phyloP scores from a whole-genome alignment of 1,140 invertebrate genomes.

The Neocloeon triangulifer region DNA sequence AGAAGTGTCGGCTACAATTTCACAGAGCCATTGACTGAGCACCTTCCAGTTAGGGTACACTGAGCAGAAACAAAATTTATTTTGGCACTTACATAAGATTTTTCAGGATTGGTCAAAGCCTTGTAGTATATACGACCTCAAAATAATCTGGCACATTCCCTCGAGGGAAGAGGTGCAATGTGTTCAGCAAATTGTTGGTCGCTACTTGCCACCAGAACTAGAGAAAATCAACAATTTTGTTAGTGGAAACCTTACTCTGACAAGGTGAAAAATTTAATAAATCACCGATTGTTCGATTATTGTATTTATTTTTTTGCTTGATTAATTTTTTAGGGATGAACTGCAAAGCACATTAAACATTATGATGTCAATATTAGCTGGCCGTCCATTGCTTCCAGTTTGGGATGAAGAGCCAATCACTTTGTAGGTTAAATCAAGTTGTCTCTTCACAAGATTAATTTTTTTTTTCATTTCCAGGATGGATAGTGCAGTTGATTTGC shows the following conservation, averaged over 20 bases:
- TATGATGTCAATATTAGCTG: conserved; percentile 24
- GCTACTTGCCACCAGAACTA: conserved; percentile 33
- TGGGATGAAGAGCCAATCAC: conserved; percentile 30
- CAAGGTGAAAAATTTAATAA: conserved; percentile 5
- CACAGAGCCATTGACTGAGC: conserved; percentile 37
- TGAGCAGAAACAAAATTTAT: not conserved
- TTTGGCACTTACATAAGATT: conserved; percentile 7
- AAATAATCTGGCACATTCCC: conserved; percentile 58
- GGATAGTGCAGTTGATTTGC: conserved; percentile 4
- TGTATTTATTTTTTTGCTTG: not conserved
- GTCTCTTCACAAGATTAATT: not conserved
- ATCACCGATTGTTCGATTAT: not conserved
- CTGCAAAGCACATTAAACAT: conserved; percentile 22
- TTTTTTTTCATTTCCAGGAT: conserved; percentile 8
- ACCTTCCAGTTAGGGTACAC: conserved; percentile 41
- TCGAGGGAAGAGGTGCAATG: conserved; percentile 37
- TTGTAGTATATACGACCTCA: conserved; percentile 34
- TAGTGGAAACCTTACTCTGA: conserved; percentile 13
- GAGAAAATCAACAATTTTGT: conserved; percentile 24
- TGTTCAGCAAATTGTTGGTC: conserved; percentile 34
- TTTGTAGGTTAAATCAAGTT: conserved; percentile 19
- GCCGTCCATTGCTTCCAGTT: conserved; percentile 28
- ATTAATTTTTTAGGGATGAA: conserved; percentile 18
- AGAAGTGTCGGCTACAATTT: conserved; percentile 32
- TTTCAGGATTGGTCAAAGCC: conserved; percentile 54